Percentiles rank a stretch among this genome's conserved stretches.
These are phyloP conservation scores for Trachurus trachurus DNA, from an alignment of 2,797 vertebrate genomes.

Conservation along the genomic window DNA sequence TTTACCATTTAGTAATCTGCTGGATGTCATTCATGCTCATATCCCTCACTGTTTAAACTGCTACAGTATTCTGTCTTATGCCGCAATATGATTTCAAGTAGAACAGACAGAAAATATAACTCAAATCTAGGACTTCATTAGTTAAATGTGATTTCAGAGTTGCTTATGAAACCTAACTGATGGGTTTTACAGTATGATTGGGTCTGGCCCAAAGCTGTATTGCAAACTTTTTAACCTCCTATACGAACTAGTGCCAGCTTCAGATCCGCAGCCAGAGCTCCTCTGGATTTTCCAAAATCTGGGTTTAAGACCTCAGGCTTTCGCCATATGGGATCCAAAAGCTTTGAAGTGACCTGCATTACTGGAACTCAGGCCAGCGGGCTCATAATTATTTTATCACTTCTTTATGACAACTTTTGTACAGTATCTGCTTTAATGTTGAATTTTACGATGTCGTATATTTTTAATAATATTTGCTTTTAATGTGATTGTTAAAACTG, in stretches of 20 bases:
- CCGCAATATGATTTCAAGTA: conserved; percentile 2
- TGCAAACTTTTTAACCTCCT: conserved; percentile 40
- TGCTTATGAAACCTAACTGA: conserved; percentile 1
- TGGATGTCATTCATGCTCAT: conserved; percentile 33
- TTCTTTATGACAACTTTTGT: conserved; percentile 12
- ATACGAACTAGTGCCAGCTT: conserved; percentile 19
- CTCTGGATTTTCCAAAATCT: conserved; percentile 27
- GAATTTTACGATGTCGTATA: background rate
- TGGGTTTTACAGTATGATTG: conserved; percentile 33
- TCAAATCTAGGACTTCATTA: background rate
- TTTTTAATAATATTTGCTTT: conserved; percentile 28
- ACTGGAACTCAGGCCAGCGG: background rate
- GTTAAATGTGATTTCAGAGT: conserved; percentile 13
- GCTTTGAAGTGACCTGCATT: conserved; percentile 24
- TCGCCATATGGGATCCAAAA: conserved; percentile 6
- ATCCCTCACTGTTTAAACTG: conserved; percentile 29
- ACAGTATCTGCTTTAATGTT: conserved; percentile 13
- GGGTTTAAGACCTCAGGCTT: conserved; percentile 20
- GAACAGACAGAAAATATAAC: background rate
- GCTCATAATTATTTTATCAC: conserved; percentile 28
- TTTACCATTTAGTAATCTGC: conserved; percentile 46
- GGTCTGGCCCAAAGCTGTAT: conserved; percentile 12
- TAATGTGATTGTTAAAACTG: conserved; percentile 8
- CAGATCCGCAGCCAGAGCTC: conserved; percentile 32
- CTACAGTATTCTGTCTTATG: conserved; percentile 25